These are phyloP conservation scores for Pseudomugil tenellus DNA, from an alignment of 2,797 vertebrate species.

Conservation along the genomic window DNA sequence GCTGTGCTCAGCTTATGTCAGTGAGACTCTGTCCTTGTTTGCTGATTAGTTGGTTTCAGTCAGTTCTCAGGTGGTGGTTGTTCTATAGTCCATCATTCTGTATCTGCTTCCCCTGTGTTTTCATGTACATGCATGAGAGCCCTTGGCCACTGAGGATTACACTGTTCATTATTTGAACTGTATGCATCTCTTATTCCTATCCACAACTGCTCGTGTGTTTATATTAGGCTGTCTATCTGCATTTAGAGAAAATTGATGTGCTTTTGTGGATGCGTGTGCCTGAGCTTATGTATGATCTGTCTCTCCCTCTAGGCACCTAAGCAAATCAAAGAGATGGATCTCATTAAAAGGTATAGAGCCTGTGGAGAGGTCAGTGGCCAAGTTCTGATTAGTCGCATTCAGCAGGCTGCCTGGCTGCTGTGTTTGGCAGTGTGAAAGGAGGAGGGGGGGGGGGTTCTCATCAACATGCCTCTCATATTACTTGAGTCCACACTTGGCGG, in stretches of 20 bases:
- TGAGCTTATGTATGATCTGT: slow-evolving; percentile 48
- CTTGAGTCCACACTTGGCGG: slow-evolving; percentile 54
- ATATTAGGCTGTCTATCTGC: slow-evolving; percentile 33
- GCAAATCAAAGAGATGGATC: slow-evolving; percentile 78
- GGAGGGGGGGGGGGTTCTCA: slow-evolving; percentile 28
- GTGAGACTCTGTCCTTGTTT: slow-evolving; percentile 34
- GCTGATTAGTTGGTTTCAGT: slow-evolving; percentile 56
- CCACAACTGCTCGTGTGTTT: slow-evolving; percentile 18
- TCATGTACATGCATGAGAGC: slow-evolving; percentile 30
- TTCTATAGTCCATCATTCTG: slow-evolving; percentile 37
- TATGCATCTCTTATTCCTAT: slow-evolving; percentile 39
- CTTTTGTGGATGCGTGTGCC: slow-evolving; percentile 20
- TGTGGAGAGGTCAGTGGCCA: slow-evolving; percentile 72
- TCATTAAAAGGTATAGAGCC: slow-evolving; percentile 76
- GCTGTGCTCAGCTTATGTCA: slow-evolving; percentile 36
- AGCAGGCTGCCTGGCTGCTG: slow-evolving; percentile 41
- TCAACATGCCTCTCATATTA: slow-evolving; percentile 61
- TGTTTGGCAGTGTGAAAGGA: slow-evolving; percentile 9
- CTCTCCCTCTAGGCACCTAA: slow-evolving; percentile 62
- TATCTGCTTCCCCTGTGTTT: slow-evolving; percentile 39
- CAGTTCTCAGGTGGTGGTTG: slow-evolving; percentile 42
- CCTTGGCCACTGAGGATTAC: slow-evolving; percentile 49
- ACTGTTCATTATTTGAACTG: slow-evolving; percentile 60
- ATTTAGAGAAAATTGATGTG: slow-evolving; percentile 20
- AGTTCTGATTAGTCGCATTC: slow-evolving; percentile 75